A percentile compares a stretch with the other conserved stretches of the same genome.
Evolutionary conservation across 2,888 invertebrate species (phyloP).

Genomic region (Tipula helvola): DNA sequence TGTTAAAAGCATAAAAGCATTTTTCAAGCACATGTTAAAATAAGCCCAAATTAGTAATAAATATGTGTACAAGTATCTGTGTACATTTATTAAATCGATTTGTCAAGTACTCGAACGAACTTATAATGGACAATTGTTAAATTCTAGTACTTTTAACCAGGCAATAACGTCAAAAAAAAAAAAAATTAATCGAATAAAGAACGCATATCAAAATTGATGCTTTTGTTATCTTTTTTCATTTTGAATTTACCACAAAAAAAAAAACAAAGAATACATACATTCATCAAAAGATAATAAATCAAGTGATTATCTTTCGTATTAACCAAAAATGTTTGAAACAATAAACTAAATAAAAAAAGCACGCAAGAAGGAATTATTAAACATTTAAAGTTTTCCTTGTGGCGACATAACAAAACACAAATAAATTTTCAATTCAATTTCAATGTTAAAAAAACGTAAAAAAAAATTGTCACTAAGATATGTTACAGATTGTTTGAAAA

Average conservation of each 20-base stretch:
- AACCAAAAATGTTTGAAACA: neutral
- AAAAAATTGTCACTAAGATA: neutral
- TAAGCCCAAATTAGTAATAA: neutral
- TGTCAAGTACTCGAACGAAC: neutral
- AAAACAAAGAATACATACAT: neutral
- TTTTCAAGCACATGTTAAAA: neutral
- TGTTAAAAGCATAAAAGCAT: no score
- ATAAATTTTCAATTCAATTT: conserved; percentile 4
- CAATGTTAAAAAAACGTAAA: neutral
- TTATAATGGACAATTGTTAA: neutral
- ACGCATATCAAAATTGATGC: neutral
- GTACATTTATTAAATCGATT: neutral
- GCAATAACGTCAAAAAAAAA: neutral
- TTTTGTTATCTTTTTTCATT: neutral
- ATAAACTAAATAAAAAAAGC: neutral
- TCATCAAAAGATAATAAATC: neutral
- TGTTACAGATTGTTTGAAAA: conserved; percentile 4
- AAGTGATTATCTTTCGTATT: neutral
- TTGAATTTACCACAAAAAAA: neutral
- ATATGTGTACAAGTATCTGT: neutral
- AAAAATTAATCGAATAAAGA: neutral
- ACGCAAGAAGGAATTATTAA: neutral
- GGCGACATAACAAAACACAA: neutral
- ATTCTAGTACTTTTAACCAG: neutral
- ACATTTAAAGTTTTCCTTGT: neutral